Percentiles rank a stretch among this genome's conserved stretches.
phyloP scores from a whole-genome alignment of 2,797 vertebrate species.

The Nothura maculosa region DNA sequence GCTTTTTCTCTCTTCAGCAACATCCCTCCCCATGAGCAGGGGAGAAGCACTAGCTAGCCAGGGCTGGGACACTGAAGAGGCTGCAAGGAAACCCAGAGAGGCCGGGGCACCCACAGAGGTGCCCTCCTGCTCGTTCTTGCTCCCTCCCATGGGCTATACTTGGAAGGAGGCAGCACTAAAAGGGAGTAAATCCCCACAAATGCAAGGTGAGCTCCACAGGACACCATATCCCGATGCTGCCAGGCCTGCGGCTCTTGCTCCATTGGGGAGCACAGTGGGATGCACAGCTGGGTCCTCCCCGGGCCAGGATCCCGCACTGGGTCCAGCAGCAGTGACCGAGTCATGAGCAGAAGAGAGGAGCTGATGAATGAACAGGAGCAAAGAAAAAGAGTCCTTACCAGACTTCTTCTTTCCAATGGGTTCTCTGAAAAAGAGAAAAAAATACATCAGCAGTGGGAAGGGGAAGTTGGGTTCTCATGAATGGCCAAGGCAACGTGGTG shows the following conservation, averaged over 20 bases:
- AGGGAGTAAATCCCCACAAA: background rate
- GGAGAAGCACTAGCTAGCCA: too few species aligned
- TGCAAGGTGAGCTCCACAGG: background rate
- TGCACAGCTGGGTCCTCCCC: rapidly evolving
- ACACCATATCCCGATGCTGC: background rate
- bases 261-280: rapidly evolving
- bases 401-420: conserved; percentile 94
- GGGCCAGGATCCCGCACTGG: background rate
- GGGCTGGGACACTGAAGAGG: background rate
- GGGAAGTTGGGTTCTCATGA: background rate
- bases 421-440: conserved; percentile 86
- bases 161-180: background rate
- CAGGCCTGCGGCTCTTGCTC: background rate
- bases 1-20: background rate
- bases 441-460: background rate
- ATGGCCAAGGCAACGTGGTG: background rate
- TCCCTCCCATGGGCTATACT: background rate
- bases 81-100: background rate
- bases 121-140: background rate
- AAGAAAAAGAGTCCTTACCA: conserved; percentile 85
- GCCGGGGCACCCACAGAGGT: background rate
- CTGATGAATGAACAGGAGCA: background rate
- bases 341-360: background rate
- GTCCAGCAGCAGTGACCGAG: background rate
- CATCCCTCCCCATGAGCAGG: background rate